Evolutionary conservation across 2,113 vertebrate genomes (phyloP), one percentile per base, ranked within the genome.

Genomic region (Tor tambroides): DNA sequence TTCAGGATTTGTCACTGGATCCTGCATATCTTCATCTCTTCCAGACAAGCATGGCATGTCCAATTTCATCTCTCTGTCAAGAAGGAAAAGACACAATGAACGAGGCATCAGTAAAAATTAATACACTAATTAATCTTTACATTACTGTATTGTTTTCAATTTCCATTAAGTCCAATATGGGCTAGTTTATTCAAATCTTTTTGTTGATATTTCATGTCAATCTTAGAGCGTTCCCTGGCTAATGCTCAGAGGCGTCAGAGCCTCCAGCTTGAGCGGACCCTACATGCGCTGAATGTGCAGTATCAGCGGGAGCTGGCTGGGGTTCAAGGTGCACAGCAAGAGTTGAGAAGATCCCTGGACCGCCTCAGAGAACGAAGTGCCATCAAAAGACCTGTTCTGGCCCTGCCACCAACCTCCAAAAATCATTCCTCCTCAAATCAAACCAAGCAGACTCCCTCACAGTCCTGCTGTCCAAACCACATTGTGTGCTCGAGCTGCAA

Each of bases 401-500:
- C 56, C n/a, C 65, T 17, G 10, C 59, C 85, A 41, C 6, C 15
- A n/a, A 26, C 67, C 49, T 49, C n/a, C 6, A 61, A 61, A 61
- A 61, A 61, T n/a, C 21, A 32, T 15, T 41, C 46, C 14, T 6
- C 43, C 6, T 54, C 10, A 46, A 49, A 14, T 38, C 28, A 46
- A 23, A 26, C 6, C 2, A 32, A 56, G 26, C 72, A 49, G 56
- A 17, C 41, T 9, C 19, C 49, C 8, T 7, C 10, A 0, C 81
- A 83, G 78, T 75, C 77, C 19, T 88, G 85, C 85, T 91, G 85
- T 41, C 90, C 90, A 43, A 91, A 91, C 75, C 88, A 88, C 82
- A 88, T 89, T 1, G 63, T 91, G n/a, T 89, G 87, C 87, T 91
- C 90, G 38, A 89, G 71, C 49, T 91, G 90, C 54, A 91, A 91